Conservation (phyloP, 2,888 invertebrate species). For the Hemaris fuciformis region DNA sequence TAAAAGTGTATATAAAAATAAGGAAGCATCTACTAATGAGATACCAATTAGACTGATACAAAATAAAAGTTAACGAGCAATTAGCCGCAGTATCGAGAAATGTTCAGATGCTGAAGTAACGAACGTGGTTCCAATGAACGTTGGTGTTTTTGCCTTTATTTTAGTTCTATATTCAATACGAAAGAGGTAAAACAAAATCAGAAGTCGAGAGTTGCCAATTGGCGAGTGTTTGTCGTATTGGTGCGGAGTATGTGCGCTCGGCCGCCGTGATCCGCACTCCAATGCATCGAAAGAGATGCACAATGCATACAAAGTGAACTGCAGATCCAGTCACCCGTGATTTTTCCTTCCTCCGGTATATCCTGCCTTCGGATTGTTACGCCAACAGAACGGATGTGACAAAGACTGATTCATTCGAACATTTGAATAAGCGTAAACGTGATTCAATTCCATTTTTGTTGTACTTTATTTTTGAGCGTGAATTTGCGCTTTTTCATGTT, state of each 20-base stretch:
- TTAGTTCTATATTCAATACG: constrained; percentile 39
- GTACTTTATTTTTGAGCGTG: constrained; percentile 21
- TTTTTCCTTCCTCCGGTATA: constrained; percentile 54
- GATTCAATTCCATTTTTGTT: constrained; percentile 27
- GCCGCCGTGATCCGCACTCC: constrained; percentile 57
- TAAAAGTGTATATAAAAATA: background rate
- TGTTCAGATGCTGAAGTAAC: background rate
- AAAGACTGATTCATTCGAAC: constrained; percentile 47
- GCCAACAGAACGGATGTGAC: constrained; percentile 38
- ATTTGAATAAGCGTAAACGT: constrained; percentile 31
- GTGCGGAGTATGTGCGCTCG: constrained; percentile 42
- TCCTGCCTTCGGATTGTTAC: constrained; percentile 44
- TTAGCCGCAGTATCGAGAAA: constrained; percentile 7
- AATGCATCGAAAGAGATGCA: constrained; percentile 54
- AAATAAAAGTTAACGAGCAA: constrained; percentile 8
- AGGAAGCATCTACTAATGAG: background rate
- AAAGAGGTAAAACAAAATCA: constrained; percentile 56
- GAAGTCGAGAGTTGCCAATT: constrained; percentile 54
- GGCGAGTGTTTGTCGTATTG: constrained; percentile 67
- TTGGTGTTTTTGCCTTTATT: constrained; percentile 12
- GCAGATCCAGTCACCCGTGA: constrained; percentile 56
- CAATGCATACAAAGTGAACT: constrained; percentile 69
- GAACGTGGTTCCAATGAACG: constrained; percentile 8
- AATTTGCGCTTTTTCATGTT: background rate
- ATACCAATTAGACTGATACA: constrained; percentile 3